These are phyloP conservation scores for Aquatica leii DNA, from an alignment of 2,888 invertebrate genomes.

Conservation along the genomic window DNA sequence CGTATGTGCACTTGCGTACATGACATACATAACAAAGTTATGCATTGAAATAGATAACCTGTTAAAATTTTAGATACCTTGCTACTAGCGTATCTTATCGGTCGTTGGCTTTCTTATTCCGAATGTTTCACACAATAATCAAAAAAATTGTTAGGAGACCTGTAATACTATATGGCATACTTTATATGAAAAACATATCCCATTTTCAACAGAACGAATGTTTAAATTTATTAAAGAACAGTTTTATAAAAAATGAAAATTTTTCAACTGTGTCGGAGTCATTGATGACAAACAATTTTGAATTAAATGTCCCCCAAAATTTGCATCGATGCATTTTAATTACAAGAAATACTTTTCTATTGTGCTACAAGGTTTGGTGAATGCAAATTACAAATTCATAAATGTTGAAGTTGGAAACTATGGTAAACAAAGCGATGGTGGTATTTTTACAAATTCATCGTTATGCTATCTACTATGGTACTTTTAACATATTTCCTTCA, in stretches of 20 bases:
- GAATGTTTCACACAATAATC: too few relatives aligned
- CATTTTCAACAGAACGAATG: too few relatives aligned
- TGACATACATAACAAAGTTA: too few relatives aligned
- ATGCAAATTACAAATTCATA: constrained; percentile 5
- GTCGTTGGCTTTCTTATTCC: too few relatives aligned
- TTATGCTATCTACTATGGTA: constrained; percentile 2
- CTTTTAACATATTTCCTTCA: neutral
- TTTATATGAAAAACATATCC: too few relatives aligned
- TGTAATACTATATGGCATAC: too few relatives aligned
- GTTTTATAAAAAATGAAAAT: constrained; percentile 11
- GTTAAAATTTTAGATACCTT: too few relatives aligned
- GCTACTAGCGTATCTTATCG: too few relatives aligned
- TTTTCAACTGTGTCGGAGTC: neutral
- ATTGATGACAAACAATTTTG: neutral
- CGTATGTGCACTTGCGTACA: too few relatives aligned
- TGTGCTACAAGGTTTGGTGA: constrained; percentile 14
- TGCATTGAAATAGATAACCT: too few relatives aligned
- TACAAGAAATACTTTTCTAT: constrained; percentile 15
- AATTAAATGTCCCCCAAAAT: constrained; percentile 14
- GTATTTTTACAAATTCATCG: constrained; percentile 12
- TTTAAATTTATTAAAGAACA: constrained; percentile 7
- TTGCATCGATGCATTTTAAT: constrained; percentile 11
- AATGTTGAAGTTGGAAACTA: neutral
- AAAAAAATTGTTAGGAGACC: too few relatives aligned
- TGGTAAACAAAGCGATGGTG: constrained; percentile 18